Conservation (phyloP, 2,797 vertebrate genomes). For the Falco naumanni region DNA sequence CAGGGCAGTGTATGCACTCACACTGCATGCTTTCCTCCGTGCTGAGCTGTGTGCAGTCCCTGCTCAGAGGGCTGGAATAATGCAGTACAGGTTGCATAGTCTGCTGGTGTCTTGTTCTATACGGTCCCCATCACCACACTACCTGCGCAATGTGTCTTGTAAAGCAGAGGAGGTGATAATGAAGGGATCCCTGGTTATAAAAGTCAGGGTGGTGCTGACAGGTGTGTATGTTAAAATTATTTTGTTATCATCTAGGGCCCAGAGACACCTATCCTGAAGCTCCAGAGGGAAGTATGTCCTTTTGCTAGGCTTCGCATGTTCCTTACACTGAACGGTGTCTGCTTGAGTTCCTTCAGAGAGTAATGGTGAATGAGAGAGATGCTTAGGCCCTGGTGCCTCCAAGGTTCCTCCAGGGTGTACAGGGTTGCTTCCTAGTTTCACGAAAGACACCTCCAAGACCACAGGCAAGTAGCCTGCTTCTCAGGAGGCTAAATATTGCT, state of each 20-base stretch:
- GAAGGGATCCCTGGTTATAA: background rate
- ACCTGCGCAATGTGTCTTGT: background rate
- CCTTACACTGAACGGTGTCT: background rate
- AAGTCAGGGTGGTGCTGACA: background rate
- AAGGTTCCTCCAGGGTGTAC: background rate
- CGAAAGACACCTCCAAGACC: background rate
- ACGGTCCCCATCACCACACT: background rate
- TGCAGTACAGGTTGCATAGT: background rate
- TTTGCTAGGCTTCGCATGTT: background rate
- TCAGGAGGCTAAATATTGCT: conserved; percentile 69
- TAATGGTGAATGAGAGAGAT: background rate
- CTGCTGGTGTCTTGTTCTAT: background rate
- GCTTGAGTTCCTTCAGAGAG: background rate
- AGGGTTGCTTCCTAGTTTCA: background rate
- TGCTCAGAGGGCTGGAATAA: background rate
- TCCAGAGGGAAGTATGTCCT: background rate
- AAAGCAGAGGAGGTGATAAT: background rate
- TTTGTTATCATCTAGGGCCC: background rate
- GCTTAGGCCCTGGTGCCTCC: background rate
- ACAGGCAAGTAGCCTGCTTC: background rate
- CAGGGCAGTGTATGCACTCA: background rate
- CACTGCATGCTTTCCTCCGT: rapidly evolving
- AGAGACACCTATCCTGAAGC: background rate
- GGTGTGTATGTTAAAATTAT: background rate
- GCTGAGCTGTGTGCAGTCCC: background rate